These are phyloP conservation scores for Holothuria scabra DNA, from an alignment of 53 echinoderm and acorn worm genomes.

Conservation along the genomic window DNA sequence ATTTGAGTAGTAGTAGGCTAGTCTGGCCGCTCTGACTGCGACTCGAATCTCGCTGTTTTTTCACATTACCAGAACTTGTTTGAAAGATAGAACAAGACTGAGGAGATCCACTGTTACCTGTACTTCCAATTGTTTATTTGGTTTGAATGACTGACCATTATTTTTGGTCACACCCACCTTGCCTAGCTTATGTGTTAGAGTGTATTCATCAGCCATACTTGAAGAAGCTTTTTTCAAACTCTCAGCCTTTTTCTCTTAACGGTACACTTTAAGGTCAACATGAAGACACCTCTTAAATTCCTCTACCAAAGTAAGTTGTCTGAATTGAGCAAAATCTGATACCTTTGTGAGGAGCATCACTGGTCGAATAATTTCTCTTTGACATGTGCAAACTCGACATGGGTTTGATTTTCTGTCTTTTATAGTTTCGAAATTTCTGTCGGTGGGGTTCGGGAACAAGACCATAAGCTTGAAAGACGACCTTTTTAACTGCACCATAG, in stretches of 20 bases:
- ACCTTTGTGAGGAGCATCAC: constrained; percentile 52
- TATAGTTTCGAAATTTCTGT: too few relatives aligned
- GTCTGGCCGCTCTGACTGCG: background rate
- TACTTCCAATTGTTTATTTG: background rate
- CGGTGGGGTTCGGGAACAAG: too few relatives aligned
- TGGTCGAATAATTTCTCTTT: constrained; percentile 54
- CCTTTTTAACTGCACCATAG: too few relatives aligned
- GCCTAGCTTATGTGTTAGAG: constrained; percentile 42
- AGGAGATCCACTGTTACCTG: too few relatives aligned
- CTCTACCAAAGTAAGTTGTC: constrained; percentile 55
- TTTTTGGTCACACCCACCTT: too few relatives aligned
- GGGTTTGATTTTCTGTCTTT: too few relatives aligned
- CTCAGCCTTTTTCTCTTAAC: constrained; percentile 42
- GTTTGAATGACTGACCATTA: background rate
- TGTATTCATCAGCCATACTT: constrained; percentile 62
- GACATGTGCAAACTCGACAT: too few relatives aligned
- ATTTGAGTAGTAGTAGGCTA: background rate
- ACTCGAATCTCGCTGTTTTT: background rate
- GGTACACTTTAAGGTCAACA: constrained; percentile 47
- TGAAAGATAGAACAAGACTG: too few relatives aligned
- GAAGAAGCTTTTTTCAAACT: constrained; percentile 50
- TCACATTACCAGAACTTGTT: too few relatives aligned
- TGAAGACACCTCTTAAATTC: constrained; percentile 60
- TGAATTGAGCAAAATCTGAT: constrained; percentile 43
- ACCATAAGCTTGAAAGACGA: too few relatives aligned